These are phyloP conservation scores for Prietella phreatophila DNA, from an alignment of 2,113 vertebrate genomes.

Conservation along the genomic window DNA sequence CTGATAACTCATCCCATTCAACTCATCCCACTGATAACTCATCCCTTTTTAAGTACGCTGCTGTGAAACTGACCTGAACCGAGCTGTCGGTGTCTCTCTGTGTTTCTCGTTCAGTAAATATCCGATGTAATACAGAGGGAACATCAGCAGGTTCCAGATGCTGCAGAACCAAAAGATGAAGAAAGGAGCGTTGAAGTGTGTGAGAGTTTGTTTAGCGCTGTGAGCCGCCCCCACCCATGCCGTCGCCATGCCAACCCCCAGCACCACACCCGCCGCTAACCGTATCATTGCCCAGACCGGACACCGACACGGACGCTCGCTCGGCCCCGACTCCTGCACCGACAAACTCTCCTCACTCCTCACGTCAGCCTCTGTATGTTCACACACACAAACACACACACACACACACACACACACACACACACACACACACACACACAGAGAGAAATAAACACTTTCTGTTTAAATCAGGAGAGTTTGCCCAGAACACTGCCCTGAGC, in stretches of 20 bases:
- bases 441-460: background rate
- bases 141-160: conserved; percentile 60
- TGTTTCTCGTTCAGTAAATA: conserved; percentile 33
- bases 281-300: conserved; percentile 11
- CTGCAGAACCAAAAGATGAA: conserved; percentile 62
- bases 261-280: conserved; percentile 41
- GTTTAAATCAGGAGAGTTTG: background rate
- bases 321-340: background rate
- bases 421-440: background rate
- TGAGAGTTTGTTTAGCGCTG: conserved; percentile 48
- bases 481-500: no score
- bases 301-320: conserved; percentile 13
- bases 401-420: background rate
- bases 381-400: no score
- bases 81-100: conserved; percentile 33
- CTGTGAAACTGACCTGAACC: conserved; percentile 53
- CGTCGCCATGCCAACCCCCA: conserved; percentile 51
- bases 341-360: background rate
- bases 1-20: background rate
- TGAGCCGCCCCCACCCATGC: conserved; percentile 56
- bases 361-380: conserved; percentile 1
- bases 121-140: conserved; percentile 59
- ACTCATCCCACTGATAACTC: background rate
- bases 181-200: conserved; percentile 52
- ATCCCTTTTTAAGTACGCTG: background rate